Evolutionary conservation across 2,888 invertebrate species (phyloP).

Genomic region (Dorcus parallelipipedus): DNA sequence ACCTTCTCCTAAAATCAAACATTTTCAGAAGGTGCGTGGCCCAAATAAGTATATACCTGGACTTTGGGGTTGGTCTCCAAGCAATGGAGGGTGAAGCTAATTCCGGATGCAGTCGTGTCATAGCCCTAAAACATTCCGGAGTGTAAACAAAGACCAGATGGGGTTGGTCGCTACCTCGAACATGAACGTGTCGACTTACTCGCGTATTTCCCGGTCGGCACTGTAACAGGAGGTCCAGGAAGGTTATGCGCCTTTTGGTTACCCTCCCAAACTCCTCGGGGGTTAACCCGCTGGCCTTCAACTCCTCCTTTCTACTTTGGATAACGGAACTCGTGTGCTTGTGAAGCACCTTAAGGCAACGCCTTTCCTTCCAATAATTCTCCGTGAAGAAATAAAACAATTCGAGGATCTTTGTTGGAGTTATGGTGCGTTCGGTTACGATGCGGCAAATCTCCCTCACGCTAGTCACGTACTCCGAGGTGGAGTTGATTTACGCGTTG

Average conservation of each 20-base stretch:
- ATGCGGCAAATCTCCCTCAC: slow-evolving; percentile 54
- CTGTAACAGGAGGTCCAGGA: slow-evolving; percentile 19
- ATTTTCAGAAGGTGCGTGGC: not conserved
- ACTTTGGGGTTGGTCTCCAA: slow-evolving; percentile 24
- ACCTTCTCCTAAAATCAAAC: slow-evolving; percentile 38
- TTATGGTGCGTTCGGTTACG: slow-evolving; percentile 30
- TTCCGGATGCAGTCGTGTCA: slow-evolving; percentile 27
- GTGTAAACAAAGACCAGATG: not conserved
- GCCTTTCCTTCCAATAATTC: slow-evolving; percentile 56
- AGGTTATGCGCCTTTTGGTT: slow-evolving; percentile 36
- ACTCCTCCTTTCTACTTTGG: slow-evolving; percentile 46
- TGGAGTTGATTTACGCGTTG: slow-evolving; percentile 64
- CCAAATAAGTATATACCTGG: slow-evolving; percentile 21
- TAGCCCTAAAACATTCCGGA: slow-evolving; percentile 23
- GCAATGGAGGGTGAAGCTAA: slow-evolving; percentile 22
- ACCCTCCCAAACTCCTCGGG: slow-evolving; percentile 43
- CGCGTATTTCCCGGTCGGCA: slow-evolving; percentile 57
- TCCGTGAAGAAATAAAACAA: slow-evolving; percentile 55
- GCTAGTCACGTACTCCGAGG: slow-evolving; percentile 71
- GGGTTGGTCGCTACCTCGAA: slow-evolving; percentile 16
- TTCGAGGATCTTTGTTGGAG: slow-evolving; percentile 52
- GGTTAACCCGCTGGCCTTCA: slow-evolving; percentile 24
- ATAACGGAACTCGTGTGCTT: slow-evolving; percentile 57
- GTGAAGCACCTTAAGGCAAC: slow-evolving; percentile 50
- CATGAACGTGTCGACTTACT: slow-evolving; percentile 23